Evolutionary conservation across 2,797 vertebrate species (phyloP), one percentile per base, ranked within the genome.

Genomic region (Heterohyrax brucei): DNA sequence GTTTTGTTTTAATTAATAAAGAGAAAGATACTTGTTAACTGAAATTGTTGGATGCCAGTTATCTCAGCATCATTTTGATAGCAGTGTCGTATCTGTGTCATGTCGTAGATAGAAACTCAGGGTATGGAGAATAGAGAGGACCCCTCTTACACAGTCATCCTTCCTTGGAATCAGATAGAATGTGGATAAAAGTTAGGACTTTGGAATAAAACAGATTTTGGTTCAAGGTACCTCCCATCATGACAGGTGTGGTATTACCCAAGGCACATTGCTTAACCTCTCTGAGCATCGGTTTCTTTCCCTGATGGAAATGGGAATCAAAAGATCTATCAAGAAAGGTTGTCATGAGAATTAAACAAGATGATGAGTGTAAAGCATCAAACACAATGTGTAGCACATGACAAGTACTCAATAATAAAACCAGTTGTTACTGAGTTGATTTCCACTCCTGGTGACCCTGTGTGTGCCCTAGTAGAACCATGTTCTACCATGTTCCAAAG

Each of bases 241-340:
- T 61, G 72, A 80, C 33, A 90, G 66, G n/a, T 85, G 7, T 92
- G 50, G 7, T 92, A 46, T 48, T 46, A 73, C 46, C 59, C 77
- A 61, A 53, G 28, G 26, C n/a, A 89, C 91, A 92, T 64, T 79
- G 86, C 59, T 87, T 84, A 87, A 46, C 48, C 39, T 95, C 59
- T 88, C 80, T 91, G 59, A 83, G 77, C 14, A 22, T 70, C 26
- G 8, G 50, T 76, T 82, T 53, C 28, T 30, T 28, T 16, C 85
- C 5, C 64, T 93, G 59, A 72, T n/a, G 81, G 85, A 95, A 88
- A 80, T 46, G 21, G 19, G 46, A 44, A 89, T 91, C 89, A 90
- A 56, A 90, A 80, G 79, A 19, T 33, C 73, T 7, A 59, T 3
- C 80, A n/a, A 44, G 28, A 77, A 77, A 14, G 9, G 33, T 4